Evolutionary conservation across 2,888 invertebrate species (phyloP).

Genomic region (Lochmaea crataegi): DNA sequence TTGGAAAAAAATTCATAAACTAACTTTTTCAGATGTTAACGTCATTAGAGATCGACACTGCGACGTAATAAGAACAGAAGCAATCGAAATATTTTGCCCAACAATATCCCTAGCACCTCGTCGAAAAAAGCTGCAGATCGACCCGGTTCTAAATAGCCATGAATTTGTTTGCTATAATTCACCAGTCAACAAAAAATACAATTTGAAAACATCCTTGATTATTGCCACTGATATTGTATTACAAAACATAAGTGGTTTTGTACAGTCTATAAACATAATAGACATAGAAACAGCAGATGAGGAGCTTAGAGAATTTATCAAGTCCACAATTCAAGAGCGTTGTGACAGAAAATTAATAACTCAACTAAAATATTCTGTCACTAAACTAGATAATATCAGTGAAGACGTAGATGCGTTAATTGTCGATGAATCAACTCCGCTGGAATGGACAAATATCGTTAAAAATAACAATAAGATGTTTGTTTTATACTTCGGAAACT

Average conservation of each 20-base stretch:
- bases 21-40: constrained; percentile 60
- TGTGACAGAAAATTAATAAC: constrained; percentile 24
- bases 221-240: constrained; percentile 44
- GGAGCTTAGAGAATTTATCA: constrained; percentile 15
- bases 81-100: constrained; percentile 71
- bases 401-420: constrained; percentile 31
- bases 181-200: constrained; percentile 32
- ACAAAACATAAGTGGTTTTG: constrained; percentile 38
- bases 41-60: constrained; percentile 62
- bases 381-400: constrained; percentile 10
- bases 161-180: constrained; percentile 68
- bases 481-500: constrained; percentile 41
- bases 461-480: constrained; percentile 33
- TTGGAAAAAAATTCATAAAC: too few relatives aligned
- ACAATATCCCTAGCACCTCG: constrained; percentile 69
- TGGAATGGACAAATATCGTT: constrained; percentile 8
- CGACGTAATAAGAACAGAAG: constrained; percentile 67
- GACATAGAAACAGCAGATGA: constrained; percentile 2
- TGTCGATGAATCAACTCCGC: background rate
- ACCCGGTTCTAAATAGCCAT: constrained; percentile 69
- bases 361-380: constrained; percentile 16
- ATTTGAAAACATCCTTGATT: constrained; percentile 33
- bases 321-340: constrained; percentile 25
- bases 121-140: constrained; percentile 64
- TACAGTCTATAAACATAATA: constrained; percentile 28